Evolutionary conservation across 1,140 invertebrate species (phyloP), one percentile per base, ranked within the genome.

Genomic region (Tetraneura akinire): DNA sequence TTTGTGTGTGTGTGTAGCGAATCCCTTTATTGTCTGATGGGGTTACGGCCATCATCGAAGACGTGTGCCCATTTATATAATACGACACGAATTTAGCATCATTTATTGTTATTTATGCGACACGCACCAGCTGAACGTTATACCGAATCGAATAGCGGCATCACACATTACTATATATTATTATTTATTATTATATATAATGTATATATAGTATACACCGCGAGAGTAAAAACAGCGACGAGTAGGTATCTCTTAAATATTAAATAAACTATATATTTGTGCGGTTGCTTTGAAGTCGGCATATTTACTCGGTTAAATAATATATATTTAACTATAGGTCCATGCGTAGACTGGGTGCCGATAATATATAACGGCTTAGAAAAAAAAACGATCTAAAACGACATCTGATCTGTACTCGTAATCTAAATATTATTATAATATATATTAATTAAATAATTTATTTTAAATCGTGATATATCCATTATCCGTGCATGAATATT

Each of bases 101-200:
- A 29, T 78, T 78, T 78, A 78, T 26, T 74, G 68, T 71, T 71
- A 51, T 71, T 71, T 71, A 71, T 71, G 68, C 68, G 68, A 71
- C 68, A 71, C 68, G 47, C 68, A 51, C 68, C 68, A 51, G 68
- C 68, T 51, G 45, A 51, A 71, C 68, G 68, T 51, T 51, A 47
- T 47, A 71, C 68, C 68, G 68, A 21, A 71, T 51, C 68, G 68
- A 51, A 71, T 51, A 45, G n/a, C n/a, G n/a, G n/a, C n/a, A n/a
- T n/a, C n/a, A n/a, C n/a, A n/a, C n/a, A n/a, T n/a, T 14, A 47
- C 4, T 47, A 9, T 62, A 18, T 62, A 62, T 18, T 16, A 29
- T 14, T 47, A 9, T 62, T 8, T 62, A 62, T 18, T 16, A 29
- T 14, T 60, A 60, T 62, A 64, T n/a, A 37, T 62, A 18, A 32